Conservation (phyloP, 2,797 vertebrate species). For the Erithacus rubecula region DNA sequence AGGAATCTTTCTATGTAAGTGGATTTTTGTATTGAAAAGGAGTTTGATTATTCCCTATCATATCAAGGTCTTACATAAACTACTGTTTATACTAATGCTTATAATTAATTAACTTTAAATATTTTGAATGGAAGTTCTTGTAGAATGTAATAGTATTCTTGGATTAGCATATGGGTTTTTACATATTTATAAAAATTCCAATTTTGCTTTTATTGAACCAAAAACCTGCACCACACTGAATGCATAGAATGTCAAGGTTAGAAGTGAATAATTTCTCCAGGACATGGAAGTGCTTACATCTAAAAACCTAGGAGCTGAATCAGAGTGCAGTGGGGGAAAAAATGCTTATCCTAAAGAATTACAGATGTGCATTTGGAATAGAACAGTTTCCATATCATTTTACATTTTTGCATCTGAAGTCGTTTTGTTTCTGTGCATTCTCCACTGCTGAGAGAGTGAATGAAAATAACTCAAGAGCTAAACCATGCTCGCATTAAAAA, state of each 20-base stretch:
- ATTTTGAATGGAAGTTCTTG: conserved; percentile 2
- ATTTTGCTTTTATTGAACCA: not conserved
- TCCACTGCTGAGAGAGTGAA: conserved; percentile 35
- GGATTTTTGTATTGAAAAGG: conserved; percentile 44
- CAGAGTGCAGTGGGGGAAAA: not conserved
- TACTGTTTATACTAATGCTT: conserved; percentile 12
- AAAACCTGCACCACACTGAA: not conserved
- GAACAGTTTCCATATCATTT: not conserved
- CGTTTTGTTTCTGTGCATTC: conserved; percentile 45
- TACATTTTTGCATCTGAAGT: conserved; percentile 34
- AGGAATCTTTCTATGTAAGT: conserved; percentile 56
- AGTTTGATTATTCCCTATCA: conserved; percentile 42
- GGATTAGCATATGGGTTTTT: not conserved
- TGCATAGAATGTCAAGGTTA: not conserved
- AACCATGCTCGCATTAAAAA: conserved; percentile 13
- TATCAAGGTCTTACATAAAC: not conserved
- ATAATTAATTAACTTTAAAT: conserved; percentile 28
- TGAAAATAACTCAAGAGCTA: conserved; percentile 55
- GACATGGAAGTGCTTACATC: conserved; percentile 11
- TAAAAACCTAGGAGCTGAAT: conserved; percentile 8
- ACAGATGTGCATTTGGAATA: conserved; percentile 15
- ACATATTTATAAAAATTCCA: not conserved
- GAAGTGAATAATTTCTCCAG: conserved; percentile 4
- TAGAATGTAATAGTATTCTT: conserved; percentile 1
- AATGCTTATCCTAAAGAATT: conserved; percentile 5